These are phyloP conservation scores for Eulemur rubriventer DNA, from an alignment of 2,797 vertebrate species.

Conservation along the genomic window DNA sequence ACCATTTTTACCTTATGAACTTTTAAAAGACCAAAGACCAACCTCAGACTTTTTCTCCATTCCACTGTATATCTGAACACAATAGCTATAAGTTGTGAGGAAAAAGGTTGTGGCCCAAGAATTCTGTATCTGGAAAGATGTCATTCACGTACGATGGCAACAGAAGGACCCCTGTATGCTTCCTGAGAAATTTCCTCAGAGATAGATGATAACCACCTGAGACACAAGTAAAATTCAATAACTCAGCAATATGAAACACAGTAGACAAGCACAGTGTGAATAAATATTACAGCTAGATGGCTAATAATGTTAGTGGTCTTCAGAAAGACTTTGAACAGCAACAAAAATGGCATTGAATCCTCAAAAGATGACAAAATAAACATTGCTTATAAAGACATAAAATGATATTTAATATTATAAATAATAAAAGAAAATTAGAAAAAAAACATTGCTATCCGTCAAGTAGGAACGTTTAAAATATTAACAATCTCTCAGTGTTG, in stretches of 20 bases:
- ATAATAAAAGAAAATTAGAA: background rate
- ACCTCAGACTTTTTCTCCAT: background rate
- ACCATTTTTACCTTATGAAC: background rate
- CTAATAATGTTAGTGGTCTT: background rate
- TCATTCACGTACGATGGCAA: background rate
- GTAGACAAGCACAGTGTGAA: background rate
- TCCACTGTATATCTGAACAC: background rate
- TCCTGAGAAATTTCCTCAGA: background rate
- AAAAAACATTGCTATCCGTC: background rate
- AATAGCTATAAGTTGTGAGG: background rate
- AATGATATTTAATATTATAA: background rate
- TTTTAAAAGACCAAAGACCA: background rate
- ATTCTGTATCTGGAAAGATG: background rate
- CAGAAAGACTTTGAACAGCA: background rate
- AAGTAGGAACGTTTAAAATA: background rate
- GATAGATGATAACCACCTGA: background rate
- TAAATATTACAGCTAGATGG: background rate
- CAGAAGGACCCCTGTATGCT: background rate
- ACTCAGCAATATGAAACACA: background rate
- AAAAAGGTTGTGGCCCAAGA: background rate
- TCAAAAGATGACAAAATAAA: constrained; percentile 13
- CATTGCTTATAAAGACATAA: background rate
- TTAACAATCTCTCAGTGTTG: background rate
- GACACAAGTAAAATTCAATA: background rate
- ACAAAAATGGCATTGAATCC: background rate